Evolutionary conservation across 2,888 invertebrate genomes (phyloP), one percentile per base, ranked within the genome.

Genomic region (Polymixis flavicincta): DNA sequence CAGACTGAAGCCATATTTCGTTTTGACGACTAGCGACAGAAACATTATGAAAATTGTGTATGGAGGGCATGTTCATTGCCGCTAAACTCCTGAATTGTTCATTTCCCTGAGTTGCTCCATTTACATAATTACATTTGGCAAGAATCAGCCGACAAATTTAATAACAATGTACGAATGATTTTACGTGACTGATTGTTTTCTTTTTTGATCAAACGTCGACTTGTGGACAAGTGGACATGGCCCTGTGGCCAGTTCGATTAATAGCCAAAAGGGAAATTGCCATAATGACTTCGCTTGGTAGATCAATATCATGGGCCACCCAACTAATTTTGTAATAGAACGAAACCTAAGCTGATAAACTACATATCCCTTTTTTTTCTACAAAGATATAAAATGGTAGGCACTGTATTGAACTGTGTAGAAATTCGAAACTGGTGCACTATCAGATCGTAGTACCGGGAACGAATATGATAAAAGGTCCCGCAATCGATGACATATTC

Each of bases 401-500:
- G 6, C 63, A n/a, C 28, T 67, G 19, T 45, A 42, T 1, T 5
- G 37, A 37, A 37, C 37, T 37, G 42, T 32, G n/a, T 14, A 52
- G 52, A 45, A 60, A 60, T 63, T 57, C 63, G 45, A 76, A 76
- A 76, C 67, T 37, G 63, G 55, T 59, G 63, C 71, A 71, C 32
- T 71, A 83, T 85, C 78, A 66, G 82, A 86, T 84, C 74, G 75
- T 82, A 74, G 79, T 78, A 78, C 66, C 71, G 80, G 67, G 78
- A 77, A 77, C 72, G 72, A 80, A 88, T 85, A 86, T 89, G 85
- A 89, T 86, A 88, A 89, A 88, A 89, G 85, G 80, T 69, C 61
- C 84, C 84, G 89, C 88, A 87, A 88, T 89, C 86, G 85, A 85
- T 80, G 89, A 86, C 85, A 85, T 85, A 85, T 87, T 89, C 81